Evolutionary conservation across 2,113 vertebrate genomes (phyloP).

Genomic region (Ptilorrhoa leucosticta): DNA sequence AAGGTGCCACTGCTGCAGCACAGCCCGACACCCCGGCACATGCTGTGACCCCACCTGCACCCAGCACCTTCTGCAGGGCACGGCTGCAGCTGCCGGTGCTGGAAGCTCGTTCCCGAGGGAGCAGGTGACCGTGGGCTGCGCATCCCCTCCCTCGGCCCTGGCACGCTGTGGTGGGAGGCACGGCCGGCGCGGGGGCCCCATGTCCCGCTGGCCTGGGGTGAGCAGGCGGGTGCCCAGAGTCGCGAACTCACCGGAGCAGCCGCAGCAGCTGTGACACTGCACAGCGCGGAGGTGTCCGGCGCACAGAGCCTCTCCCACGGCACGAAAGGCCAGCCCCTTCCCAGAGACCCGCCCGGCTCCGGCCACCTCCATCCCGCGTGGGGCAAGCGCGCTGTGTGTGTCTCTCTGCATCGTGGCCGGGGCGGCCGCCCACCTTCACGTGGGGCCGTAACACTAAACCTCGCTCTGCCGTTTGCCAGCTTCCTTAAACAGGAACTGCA

Average conservation of each 20-base stretch:
- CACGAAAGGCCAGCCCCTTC: not conserved
- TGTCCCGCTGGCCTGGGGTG: not conserved
- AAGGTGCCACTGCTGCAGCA: accelerated
- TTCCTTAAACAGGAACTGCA: slow-evolving; percentile 51
- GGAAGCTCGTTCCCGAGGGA: not conserved
- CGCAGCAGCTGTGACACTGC: not conserved
- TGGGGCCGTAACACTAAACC: not conserved
- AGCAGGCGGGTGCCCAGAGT: accelerated
- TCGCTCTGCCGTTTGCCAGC: not conserved
- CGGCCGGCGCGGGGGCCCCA: not conserved
- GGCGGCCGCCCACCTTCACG: not conserved
- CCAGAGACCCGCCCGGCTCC: too few species aligned
- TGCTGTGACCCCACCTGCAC: accelerated
- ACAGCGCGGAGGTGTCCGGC: accelerated
- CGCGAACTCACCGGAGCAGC: not conserved
- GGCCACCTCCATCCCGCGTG: accelerated
- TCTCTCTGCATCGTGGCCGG: accelerated
- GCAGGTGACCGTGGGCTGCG: not conserved
- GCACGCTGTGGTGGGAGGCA: not conserved
- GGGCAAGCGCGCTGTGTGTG: not conserved
- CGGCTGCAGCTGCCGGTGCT: not conserved
- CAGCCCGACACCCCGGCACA: accelerated
- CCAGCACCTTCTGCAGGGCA: not conserved
- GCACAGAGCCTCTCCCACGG: accelerated
- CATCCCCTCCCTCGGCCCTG: not conserved